Percentiles rank a stretch among this genome's conserved stretches.
Conservation (phyloP, 2,113 vertebrate genomes). For the Anguilla rostrata region DNA sequence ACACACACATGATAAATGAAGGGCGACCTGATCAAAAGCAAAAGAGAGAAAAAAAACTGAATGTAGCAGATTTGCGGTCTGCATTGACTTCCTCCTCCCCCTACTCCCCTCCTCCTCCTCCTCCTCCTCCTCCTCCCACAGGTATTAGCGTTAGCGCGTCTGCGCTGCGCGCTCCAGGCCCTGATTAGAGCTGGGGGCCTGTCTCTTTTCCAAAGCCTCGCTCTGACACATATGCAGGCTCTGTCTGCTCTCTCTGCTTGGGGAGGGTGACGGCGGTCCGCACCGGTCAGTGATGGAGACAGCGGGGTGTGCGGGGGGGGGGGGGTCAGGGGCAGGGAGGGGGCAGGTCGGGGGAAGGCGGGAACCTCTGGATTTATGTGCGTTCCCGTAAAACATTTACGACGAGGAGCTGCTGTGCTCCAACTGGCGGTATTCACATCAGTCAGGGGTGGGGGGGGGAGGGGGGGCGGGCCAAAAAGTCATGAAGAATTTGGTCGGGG, state of each 20-base stretch:
- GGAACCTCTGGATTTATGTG: conserved; percentile 51
- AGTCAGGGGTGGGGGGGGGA: neutral
- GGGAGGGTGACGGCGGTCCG: neutral
- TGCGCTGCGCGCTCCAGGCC: conserved; percentile 25
- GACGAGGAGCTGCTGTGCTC: conserved; percentile 39
- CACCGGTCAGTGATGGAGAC: neutral
- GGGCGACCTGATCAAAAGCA: neutral
- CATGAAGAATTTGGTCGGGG: neutral
- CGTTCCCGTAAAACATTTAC: conserved; percentile 51
- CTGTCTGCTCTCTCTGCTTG: neutral
- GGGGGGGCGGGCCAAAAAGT: neutral
- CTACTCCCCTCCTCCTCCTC: neutral
- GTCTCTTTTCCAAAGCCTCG: conserved; percentile 33
- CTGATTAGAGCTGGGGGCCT: conserved; percentile 41
- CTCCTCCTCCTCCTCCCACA: neutral
- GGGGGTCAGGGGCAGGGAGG: neutral
- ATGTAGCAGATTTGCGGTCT: neutral
- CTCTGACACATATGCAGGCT: conserved; percentile 9
- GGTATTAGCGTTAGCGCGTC: neutral
- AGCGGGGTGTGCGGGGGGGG: neutral
- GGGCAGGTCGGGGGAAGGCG: neutral
- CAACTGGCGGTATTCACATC: conserved; percentile 40
- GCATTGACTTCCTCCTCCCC: conserved; percentile 11
- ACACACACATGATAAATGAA: too few species aligned
- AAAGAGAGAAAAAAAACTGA: neutral